Conservation (phyloP, 1,140 invertebrate genomes). For the Sycophila sp. region DNA sequence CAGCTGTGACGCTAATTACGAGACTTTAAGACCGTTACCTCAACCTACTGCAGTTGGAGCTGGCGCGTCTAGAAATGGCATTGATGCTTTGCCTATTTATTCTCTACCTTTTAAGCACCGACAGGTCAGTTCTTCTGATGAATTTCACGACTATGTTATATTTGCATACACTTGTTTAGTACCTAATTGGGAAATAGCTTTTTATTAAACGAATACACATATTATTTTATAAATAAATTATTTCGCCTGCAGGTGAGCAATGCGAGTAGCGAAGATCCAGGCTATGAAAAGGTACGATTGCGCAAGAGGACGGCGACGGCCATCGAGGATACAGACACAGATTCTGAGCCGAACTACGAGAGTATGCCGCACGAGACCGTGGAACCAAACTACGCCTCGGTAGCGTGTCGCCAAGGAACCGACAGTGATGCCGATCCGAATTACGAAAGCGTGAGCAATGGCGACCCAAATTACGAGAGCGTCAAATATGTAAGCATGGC, state of each 20-base stretch:
- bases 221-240: neutral
- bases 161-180: no score
- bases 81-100: slow-evolving; percentile 51
- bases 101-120: slow-evolving; percentile 57
- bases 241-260: slow-evolving; percentile 54
- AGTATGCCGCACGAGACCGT: slow-evolving; percentile 71
- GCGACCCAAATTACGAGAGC: slow-evolving; percentile 67
- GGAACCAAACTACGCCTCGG: slow-evolving; percentile 66
- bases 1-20: slow-evolving; percentile 77
- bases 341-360: slow-evolving; percentile 75
- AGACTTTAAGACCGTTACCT: slow-evolving; percentile 70
- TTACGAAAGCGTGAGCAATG: slow-evolving; percentile 73
- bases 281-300: slow-evolving; percentile 60
- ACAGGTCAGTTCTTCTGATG: slow-evolving; percentile 46
- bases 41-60: slow-evolving; percentile 43
- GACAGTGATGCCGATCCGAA: slow-evolving; percentile 78
- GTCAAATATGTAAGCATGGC: slow-evolving; percentile 60
- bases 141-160: no score
- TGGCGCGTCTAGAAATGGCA: slow-evolving; percentile 57
- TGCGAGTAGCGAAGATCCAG: slow-evolving; percentile 60
- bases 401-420: slow-evolving; percentile 70
- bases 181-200: no score
- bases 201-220: no score
- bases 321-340: slow-evolving; percentile 53
- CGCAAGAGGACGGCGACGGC: slow-evolving; percentile 47